Evolutionary conservation across 2,888 invertebrate species (phyloP).

Genomic region (Phymatocera aterrima): DNA sequence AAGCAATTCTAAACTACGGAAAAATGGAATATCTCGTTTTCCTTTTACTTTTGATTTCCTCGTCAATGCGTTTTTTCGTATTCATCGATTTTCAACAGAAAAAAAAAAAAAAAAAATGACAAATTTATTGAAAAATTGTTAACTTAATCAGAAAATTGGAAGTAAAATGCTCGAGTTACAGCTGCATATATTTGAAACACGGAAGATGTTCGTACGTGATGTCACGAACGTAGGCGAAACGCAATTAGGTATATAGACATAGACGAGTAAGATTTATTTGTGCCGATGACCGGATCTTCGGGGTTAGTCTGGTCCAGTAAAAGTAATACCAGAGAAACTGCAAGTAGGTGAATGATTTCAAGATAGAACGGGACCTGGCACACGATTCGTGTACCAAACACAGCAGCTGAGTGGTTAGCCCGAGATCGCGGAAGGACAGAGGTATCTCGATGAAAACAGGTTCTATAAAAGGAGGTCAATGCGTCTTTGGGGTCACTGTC

Average conservation of each 20-base stretch:
- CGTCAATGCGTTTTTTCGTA: no score
- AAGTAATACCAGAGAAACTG: constrained; percentile 50
- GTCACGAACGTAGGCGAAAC: background rate
- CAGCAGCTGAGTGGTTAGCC: background rate
- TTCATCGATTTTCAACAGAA: no score
- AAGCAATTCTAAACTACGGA: no score
- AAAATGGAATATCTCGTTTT: no score
- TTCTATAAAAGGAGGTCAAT: constrained; percentile 69
- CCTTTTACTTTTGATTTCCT: no score
- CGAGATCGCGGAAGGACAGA: constrained; percentile 46
- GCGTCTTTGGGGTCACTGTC: constrained; percentile 69
- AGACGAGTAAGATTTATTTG: background rate
- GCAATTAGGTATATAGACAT: background rate
- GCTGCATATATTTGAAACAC: no score
- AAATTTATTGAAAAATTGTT: no score
- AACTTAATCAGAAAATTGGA: no score
- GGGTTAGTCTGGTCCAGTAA: constrained; percentile 6
- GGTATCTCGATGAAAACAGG: constrained; percentile 61
- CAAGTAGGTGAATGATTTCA: background rate
- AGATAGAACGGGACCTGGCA: constrained; percentile 44
- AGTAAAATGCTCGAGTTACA: no score
- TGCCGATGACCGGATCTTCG: constrained; percentile 1
- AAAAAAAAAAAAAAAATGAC: no score
- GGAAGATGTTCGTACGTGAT: no score
- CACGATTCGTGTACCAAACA: constrained; percentile 41